Evolutionary conservation across 1,140 invertebrate species (phyloP).

Genomic region (Melanaphis sacchari): DNA sequence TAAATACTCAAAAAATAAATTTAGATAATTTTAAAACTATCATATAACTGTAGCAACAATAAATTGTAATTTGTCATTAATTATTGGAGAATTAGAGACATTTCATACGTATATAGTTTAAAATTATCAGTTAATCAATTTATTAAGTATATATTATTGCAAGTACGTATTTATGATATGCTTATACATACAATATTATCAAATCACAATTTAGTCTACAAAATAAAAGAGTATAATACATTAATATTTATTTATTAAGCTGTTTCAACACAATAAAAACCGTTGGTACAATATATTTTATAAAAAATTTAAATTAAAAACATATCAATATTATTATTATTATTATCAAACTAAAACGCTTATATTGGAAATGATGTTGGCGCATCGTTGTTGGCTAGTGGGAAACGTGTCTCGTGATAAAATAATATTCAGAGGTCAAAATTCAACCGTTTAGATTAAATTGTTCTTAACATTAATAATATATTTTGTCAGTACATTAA

Average conservation of each 20-base stretch:
- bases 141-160: no score
- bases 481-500: constrained; percentile 49
- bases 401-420: constrained; percentile 39
- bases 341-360: background rate
- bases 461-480: constrained; percentile 33
- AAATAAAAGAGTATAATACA: background rate
- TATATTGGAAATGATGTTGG: background rate
- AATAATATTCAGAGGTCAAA: constrained; percentile 47
- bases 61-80: no score
- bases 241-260: background rate
- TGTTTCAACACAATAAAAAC: background rate
- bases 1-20: no score
- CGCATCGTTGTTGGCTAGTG: constrained; percentile 21
- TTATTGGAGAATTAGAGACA: no score
- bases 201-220: background rate
- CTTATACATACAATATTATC: background rate
- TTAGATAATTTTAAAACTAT: no score
- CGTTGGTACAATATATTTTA: background rate
- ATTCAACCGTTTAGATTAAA: constrained; percentile 46
- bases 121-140: no score
- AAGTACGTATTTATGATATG: background rate
- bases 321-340: constrained; percentile 31
- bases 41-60: no score
- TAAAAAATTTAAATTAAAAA: background rate
- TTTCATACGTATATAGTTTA: no score